These are phyloP conservation scores for Acleris cristana DNA, from an alignment of 2,888 invertebrate species.

Conservation along the genomic window DNA sequence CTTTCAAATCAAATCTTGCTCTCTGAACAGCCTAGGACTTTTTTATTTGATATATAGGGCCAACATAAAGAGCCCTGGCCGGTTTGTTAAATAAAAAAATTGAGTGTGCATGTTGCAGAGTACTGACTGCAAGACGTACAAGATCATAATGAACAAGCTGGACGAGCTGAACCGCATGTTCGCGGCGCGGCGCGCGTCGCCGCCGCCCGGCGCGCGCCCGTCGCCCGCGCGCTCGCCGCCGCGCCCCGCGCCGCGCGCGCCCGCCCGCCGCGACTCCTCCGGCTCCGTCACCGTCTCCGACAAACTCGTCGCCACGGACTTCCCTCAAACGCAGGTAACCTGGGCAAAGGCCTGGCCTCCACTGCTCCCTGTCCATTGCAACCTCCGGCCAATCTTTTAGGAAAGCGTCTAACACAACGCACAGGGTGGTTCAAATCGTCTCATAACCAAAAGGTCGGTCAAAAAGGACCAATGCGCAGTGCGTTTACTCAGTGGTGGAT, in stretches of 20 bases:
- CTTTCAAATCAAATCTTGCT: too few species aligned
- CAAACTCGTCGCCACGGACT: conserved; percentile 63
- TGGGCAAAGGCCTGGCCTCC: too few species aligned
- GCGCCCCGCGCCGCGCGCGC: conserved; percentile 31
- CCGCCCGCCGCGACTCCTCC: conserved; percentile 36
- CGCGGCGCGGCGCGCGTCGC: conserved; percentile 40
- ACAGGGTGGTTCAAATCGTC: too few species aligned
- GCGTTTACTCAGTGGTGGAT: too few species aligned
- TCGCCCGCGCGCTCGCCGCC: conserved; percentile 33
- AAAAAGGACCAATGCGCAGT: too few species aligned
- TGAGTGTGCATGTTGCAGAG: conserved; percentile 45
- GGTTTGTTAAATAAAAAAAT: too few species aligned
- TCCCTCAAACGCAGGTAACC: not conserved
- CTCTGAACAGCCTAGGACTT: too few species aligned
- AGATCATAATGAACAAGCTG: conserved; percentile 72
- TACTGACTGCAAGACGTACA: conserved; percentile 72
- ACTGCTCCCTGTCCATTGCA: not conserved
- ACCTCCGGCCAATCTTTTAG: too few species aligned
- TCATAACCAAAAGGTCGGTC: too few species aligned
- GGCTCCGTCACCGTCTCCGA: conserved; percentile 61
- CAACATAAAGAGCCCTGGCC: too few species aligned
- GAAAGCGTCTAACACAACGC: too few species aligned
- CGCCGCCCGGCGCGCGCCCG: conserved; percentile 20
- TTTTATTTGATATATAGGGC: too few species aligned
- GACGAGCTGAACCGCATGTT: conserved; percentile 67